A percentile compares a stretch with the other conserved stretches of the same genome.
phyloP scores from a whole-genome alignment of 30 jellyfish, hydroid and myxozoan species.

The Aurelia sp. region DNA sequence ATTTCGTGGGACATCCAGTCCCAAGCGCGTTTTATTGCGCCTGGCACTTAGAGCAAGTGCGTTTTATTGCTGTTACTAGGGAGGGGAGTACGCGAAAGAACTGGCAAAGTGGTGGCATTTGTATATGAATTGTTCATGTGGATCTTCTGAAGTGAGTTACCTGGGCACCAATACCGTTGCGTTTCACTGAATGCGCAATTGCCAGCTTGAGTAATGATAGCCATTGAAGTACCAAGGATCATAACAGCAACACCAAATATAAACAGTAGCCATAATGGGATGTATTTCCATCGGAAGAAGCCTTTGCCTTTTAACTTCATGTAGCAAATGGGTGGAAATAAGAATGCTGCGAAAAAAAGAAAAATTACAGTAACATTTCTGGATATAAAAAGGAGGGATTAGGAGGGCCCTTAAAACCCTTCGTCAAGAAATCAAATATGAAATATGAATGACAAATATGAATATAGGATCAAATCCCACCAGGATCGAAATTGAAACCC shows the following conservation, averaged over 20 bases:
- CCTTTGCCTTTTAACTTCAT: slow-evolving; percentile 69
- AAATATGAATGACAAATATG: too few species aligned
- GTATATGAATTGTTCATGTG: not conserved
- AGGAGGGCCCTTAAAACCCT: too few species aligned
- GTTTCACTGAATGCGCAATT: slow-evolving; percentile 58
- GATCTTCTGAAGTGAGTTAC: not conserved
- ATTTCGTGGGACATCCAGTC: too few species aligned
- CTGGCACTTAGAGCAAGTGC: too few species aligned
- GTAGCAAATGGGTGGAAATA: slow-evolving; percentile 79
- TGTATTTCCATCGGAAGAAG: slow-evolving; percentile 50
- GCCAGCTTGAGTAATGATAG: slow-evolving; percentile 63
- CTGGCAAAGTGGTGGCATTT: slow-evolving; percentile 22
- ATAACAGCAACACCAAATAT: slow-evolving; percentile 66
- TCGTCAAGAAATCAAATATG: too few species aligned
- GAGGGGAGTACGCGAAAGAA: not conserved
- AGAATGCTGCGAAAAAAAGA: slow-evolving; percentile 46
- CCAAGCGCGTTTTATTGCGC: too few species aligned
- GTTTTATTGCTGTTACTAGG: too few species aligned
- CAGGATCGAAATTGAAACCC: too few species aligned
- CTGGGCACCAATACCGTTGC: slow-evolving; percentile 76
- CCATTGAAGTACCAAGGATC: slow-evolving; percentile 79
- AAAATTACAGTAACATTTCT: not conserved
- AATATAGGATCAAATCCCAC: too few species aligned
- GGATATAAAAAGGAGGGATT: too few species aligned
- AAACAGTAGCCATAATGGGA: slow-evolving; percentile 40